Evolutionary conservation across 1,140 invertebrate genomes (phyloP), one percentile per base, ranked within the genome.

Genomic region (Neoseiulus cucumeris): DNA sequence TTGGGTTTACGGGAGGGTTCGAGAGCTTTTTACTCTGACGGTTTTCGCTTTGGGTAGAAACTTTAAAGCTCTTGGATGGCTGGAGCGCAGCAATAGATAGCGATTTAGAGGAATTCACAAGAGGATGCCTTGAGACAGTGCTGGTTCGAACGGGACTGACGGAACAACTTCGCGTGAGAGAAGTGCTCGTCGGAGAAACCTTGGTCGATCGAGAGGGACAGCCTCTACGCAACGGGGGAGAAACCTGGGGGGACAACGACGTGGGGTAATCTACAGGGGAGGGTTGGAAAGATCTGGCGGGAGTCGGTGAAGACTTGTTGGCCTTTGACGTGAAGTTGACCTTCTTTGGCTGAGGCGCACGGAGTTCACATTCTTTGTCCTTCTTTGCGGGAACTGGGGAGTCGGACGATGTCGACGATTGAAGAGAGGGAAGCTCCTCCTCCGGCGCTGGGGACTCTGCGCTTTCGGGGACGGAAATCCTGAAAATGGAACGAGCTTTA

Each of bases 371-470:
- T 9, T 59, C 51, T 25, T 59, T 59, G 51, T 59, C 51, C 22
- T 59, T 59, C 51, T 59, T 59, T 6, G 51, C 51, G 33, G 51
- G 51, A 59, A 59, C 51, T 14, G 51, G 51, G 25, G 51, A 59
- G 22, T 59, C 51, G 14, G 51, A 59, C 22, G 51, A 59, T 9
- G 51, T 59, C 17, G 51, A 59, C 33, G 51, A 59, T 25, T 59
- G 51, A 25, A 59, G 33, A 25, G 51, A 59, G 1, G 51, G 51
- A 20, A 59, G 51, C 51, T 59, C 51, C 51, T 59, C 51, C 33
- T 59, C 51, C 22, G 51, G 51, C 51, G 51, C 51, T 25, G 51
- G 51, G 51, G 51, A 59, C 17, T 39, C 33, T 9, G 51, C 51
- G 51, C 22, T 59, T 17, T 59, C 51, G 22, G 51, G 51, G 14